A percentile compares a stretch with the other conserved stretches of the same genome.
These are phyloP conservation scores for Salvelinus sp. DNA, from an alignment of 2,113 vertebrate species.

Conservation along the genomic window DNA sequence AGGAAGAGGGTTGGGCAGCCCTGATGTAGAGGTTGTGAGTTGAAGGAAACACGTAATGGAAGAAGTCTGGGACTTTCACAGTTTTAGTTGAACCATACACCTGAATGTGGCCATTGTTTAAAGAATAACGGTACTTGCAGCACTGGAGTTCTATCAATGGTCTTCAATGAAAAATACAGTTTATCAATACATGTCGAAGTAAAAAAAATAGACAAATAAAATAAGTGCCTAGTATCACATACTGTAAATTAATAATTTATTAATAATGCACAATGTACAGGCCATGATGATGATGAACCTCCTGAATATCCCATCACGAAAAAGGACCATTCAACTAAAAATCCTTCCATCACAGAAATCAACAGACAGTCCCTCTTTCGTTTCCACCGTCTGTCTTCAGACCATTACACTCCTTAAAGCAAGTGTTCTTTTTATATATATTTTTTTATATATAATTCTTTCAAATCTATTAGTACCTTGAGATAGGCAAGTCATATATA, in stretches of 20 bases:
- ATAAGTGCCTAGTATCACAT: conserved; percentile 48
- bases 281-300: conserved; percentile 41
- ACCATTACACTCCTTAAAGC: conserved; percentile 23
- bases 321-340: conserved; percentile 50
- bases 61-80: too few relatives aligned
- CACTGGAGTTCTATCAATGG: not conserved
- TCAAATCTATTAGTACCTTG: too few relatives aligned
- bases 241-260: conserved; percentile 78
- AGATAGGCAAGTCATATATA: too few relatives aligned
- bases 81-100: not conserved
- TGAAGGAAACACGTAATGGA: too few relatives aligned
- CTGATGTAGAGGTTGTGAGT: too few relatives aligned
- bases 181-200: not conserved
- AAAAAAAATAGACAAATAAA: conserved; percentile 39
- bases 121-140: not conserved
- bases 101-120: not conserved
- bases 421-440: conserved; percentile 2
- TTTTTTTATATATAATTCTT: too few relatives aligned
- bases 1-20: too few relatives aligned
- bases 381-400: conserved; percentile 7
- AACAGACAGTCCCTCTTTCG: conserved; percentile 31
- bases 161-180: not conserved
- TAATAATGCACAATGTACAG: conserved; percentile 74
- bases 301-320: not conserved
- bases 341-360: conserved; percentile 50